Base-by-base conservation (phyloP, 2,797 vertebrate genomes). In the Leptodactylus fallax region DNA sequence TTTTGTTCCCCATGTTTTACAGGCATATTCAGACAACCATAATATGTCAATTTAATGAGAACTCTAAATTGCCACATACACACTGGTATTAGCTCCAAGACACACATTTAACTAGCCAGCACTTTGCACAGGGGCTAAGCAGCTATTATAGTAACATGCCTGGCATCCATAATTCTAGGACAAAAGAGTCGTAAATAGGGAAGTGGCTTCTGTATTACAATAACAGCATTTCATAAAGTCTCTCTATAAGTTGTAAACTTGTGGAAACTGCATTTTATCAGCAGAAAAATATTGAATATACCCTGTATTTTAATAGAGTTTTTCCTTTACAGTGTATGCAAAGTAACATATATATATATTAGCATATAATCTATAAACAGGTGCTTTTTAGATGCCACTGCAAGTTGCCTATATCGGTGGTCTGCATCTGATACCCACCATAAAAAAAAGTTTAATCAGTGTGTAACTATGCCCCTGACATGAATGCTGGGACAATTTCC, bases 161-260 rank as follows among this genome's bases (percentile, higher is more conserved):
- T 81, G 23, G 65, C 67, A 82, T 87, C 23, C 82, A 65, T 47
- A 58, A 81, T 25, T 61, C 21, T 36, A 23, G 47, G n/a, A 86
- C 85, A 86, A 86, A 69, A 79, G 85, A 71, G 23, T 86, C 25
- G 45, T 78, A 74, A 63, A n/a, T 78, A 63, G 61, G 16, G 72
- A 74, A 51, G 81, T 36, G 55, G 82, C 53, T 74, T 72, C 69
- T 23, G 82, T 84, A 74, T 74, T 84, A 74, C 1, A 60, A 74
- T 74, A 84, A 60, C 69, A 60, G 67, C 51, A n/a, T 74, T 58
- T 74, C 23, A 45, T 23, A 58, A 58, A 60, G 27, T 55, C 60
- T 55, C 69, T 83, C n/a, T 45, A 11, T 11, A 11, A 21, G 51
- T 25, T 72, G 25, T 56, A 71, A 83, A 72, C 21, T 36, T 56